These are phyloP conservation scores for Coelinius sp. DNA, from an alignment of 2,888 invertebrate genomes.

Conservation along the genomic window DNA sequence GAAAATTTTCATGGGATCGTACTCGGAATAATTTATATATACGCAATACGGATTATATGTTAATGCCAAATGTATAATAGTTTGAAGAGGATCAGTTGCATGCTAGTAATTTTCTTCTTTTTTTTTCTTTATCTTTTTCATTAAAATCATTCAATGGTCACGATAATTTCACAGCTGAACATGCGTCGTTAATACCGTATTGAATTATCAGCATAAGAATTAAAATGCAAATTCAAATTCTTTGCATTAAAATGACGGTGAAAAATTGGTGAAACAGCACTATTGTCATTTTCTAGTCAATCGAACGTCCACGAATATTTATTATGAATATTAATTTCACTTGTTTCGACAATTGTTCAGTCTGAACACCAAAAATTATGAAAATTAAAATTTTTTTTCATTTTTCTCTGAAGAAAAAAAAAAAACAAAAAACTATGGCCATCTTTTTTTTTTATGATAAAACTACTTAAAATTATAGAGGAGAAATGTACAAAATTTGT, in stretches of 20 bases:
- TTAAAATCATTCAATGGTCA: slow-evolving; percentile 21
- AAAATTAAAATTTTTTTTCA: no score
- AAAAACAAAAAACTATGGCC: neutral
- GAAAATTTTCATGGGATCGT: slow-evolving; percentile 30
- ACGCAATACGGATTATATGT: slow-evolving; percentile 67
- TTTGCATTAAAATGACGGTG: slow-evolving; percentile 32
- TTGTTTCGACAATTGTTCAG: slow-evolving; percentile 5
- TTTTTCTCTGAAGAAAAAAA: no score
- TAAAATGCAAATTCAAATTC: slow-evolving; percentile 22
- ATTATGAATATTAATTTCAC: slow-evolving; percentile 9
- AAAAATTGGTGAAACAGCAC: slow-evolving; percentile 30
- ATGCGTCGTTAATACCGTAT: neutral
- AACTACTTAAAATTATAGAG: slow-evolving; percentile 39
- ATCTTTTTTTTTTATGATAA: slow-evolving; percentile 25
- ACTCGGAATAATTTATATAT: slow-evolving; percentile 62
- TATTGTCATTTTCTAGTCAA: slow-evolving; percentile 54
- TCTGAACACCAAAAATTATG: neutral
- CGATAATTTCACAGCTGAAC: neutral
- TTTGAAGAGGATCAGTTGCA: slow-evolving; percentile 51
- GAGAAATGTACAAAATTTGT: slow-evolving; percentile 58
- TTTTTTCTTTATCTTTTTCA: neutral
- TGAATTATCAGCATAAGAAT: neutral
- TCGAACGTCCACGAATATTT: slow-evolving; percentile 48
- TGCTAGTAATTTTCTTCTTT: slow-evolving; percentile 20
- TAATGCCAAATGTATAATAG: slow-evolving; percentile 71